Percentiles rank a stretch among this genome's conserved stretches.
Evolutionary conservation across 64 coral and sea anemone genomes (phyloP).

Genomic region (Montipora sp.): DNA sequence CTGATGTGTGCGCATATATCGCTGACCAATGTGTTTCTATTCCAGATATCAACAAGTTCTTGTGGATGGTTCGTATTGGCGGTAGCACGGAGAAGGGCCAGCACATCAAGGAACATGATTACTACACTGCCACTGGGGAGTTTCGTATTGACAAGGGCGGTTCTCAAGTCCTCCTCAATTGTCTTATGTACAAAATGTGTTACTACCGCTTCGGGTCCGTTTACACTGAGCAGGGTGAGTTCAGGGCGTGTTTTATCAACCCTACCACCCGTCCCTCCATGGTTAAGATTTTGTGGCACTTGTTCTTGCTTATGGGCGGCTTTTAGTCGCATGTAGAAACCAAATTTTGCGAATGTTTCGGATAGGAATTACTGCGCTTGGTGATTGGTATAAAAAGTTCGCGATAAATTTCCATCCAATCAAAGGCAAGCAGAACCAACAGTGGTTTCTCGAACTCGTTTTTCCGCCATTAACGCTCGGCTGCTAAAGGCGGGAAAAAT

Average conservation of each 20-base stretch:
- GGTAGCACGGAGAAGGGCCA: conserved; percentile 93
- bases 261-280: neutral
- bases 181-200: conserved; percentile 99
- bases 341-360: too few species aligned
- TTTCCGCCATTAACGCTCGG: too few species aligned
- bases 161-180: conserved; percentile 89
- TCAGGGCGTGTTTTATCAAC: neutral
- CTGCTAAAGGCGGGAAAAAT: too few species aligned
- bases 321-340: too few species aligned
- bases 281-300: too few species aligned
- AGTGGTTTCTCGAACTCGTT: too few species aligned
- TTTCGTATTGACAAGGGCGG: conserved; percentile 96
- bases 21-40: neutral
- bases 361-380: too few species aligned
- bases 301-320: too few species aligned
- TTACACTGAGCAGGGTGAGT: conserved; percentile 95
- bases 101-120: conserved; percentile 98
- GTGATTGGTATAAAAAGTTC: too few species aligned
- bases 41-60: conserved; percentile 99
- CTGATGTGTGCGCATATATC: too few species aligned
- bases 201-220: conserved; percentile 99
- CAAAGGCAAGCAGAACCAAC: too few species aligned
- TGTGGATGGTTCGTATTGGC: conserved; percentile 99
- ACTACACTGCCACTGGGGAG: conserved; percentile 94
- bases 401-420: too few species aligned